Conservation (phyloP, 2,113 vertebrate genomes). For the Sinocyclocheilus grahami region DNA sequence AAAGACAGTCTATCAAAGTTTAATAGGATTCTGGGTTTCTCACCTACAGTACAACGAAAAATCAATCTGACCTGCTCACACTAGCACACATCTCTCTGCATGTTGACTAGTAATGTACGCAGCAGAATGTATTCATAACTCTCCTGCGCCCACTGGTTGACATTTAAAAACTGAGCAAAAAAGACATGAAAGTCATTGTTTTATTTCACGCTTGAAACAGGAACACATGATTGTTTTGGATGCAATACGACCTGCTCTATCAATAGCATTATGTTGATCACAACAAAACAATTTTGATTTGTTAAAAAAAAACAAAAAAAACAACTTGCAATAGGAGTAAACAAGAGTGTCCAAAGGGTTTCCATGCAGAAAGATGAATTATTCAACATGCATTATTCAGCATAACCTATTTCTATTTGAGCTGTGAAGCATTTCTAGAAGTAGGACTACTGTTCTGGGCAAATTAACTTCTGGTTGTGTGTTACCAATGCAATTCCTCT, state of each 20-base stretch:
- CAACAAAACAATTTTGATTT: background rate
- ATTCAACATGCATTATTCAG: slow-evolving; percentile 10
- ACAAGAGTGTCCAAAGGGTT: background rate
- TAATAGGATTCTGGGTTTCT: slow-evolving; percentile 14
- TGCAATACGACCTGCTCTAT: background rate
- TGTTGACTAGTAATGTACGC: background rate
- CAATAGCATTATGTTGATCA: background rate
- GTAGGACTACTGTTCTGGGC: background rate
- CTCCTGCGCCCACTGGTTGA: background rate
- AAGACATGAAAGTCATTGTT: background rate
- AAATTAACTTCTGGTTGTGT: background rate
- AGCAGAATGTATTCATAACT: background rate
- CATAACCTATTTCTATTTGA: background rate
- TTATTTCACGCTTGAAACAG: background rate
- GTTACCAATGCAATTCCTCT: background rate
- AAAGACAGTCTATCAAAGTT: slow-evolving; percentile 37
- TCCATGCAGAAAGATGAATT: slow-evolving; percentile 6
- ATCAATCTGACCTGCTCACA: background rate
- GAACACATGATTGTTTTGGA: background rate
- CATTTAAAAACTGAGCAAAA: slow-evolving; percentile 11
- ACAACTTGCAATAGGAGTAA: background rate
- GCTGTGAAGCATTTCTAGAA: background rate
- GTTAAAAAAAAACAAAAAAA: background rate
- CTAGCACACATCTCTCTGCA: background rate
- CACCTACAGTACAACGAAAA: background rate